Evolutionary conservation across 1,140 invertebrate species (phyloP), one percentile per base, ranked within the genome.

Genomic region (Euura saliciscinereae): DNA sequence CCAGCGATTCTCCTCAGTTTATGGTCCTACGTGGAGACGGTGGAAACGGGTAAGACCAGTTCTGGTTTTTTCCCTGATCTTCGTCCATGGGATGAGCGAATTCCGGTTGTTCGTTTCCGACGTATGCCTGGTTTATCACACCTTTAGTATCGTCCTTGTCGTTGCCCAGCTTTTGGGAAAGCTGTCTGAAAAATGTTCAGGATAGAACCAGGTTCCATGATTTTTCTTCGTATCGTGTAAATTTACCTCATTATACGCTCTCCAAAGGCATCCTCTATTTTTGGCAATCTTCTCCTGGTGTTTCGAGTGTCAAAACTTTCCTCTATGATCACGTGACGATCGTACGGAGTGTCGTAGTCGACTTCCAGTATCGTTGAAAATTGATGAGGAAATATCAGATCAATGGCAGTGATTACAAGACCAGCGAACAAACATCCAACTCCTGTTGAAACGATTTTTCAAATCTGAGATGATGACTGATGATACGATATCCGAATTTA

Each of bases 301-400:
- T 84, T 89, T 45, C 92, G 89, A n/a, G 91, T 93, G 76, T 94
- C 93, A 78, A 94, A 92, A 77, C 94, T 96, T 82, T 97, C 95
- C 78, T 97, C 95, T 67, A 97, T 94, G 42, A 97, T 96, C 28
- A 97, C 95, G 82, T 97, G 96, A 45, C 95, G 88, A 83, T 97
- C 96, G 76, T 97, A 97, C 0, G 96, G 96, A 1, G 96, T 98
- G 80, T 96, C 96, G 81, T 97, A 97, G 85, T 98, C 96, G 11
- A 98, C 95, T 83, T 98, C 96, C 64, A 98, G 85, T 69, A 97
- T 94, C 0, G 96, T 97, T 10, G 96, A 96, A 87, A 98, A 98
- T 78, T 93, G 93, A 84, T 97, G 94, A 6, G 96, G 96, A 86
- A 93, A 97, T 44, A 96, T 90, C 78, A 96, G 88, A 82, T 98